These are phyloP conservation scores for Protobothrops mucrosquamatus DNA, from an alignment of 2,113 vertebrate genomes.

Conservation along the genomic window DNA sequence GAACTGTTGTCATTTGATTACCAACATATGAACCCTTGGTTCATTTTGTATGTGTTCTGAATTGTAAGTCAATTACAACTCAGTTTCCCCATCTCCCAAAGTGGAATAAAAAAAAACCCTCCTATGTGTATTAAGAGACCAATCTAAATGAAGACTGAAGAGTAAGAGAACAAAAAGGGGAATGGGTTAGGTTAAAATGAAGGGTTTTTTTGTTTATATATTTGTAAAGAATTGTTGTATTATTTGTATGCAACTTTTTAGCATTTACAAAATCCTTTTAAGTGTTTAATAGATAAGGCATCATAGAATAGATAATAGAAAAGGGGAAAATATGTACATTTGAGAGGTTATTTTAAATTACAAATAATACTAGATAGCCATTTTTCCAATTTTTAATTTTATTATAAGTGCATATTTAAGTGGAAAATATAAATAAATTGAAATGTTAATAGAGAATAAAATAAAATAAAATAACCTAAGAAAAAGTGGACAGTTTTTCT, in stretches of 20 bases:
- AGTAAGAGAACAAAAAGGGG: not conserved
- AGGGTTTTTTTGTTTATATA: not conserved
- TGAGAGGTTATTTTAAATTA: not conserved
- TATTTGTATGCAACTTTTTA: not conserved
- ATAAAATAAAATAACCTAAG: not conserved
- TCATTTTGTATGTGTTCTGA: not conserved
- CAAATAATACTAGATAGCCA: not conserved
- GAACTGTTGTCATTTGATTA: not conserved
- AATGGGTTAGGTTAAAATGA: not conserved
- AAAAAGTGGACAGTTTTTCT: not conserved
- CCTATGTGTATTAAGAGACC: not conserved
- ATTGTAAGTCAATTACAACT: not conserved
- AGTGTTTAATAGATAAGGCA: not conserved
- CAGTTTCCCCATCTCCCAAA: not conserved
- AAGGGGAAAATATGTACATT: not conserved
- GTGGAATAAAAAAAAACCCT: not conserved
- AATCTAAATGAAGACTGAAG: not conserved
- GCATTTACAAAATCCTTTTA: not conserved
- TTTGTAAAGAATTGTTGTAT: not conserved
- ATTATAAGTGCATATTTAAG: not conserved
- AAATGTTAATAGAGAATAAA: not conserved
- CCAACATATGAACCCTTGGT: not conserved
- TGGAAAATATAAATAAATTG: not conserved
- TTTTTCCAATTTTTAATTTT: not conserved
- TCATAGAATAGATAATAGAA: not conserved